Evolutionary conservation across 2,888 invertebrate species (phyloP).

Genomic region (Torymus tubicola): DNA sequence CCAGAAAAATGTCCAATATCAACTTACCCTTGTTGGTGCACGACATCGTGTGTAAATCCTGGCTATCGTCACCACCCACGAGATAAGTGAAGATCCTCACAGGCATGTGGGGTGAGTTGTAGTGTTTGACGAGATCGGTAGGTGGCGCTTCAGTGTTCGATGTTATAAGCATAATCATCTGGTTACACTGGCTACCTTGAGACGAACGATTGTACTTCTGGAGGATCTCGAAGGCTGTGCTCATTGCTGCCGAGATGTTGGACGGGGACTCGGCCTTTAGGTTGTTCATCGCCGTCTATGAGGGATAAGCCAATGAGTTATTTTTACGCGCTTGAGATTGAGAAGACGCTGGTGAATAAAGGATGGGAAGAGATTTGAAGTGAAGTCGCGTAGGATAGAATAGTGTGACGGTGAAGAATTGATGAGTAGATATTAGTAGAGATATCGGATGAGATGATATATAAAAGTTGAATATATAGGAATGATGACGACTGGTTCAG

Average conservation of each 20-base stretch:
- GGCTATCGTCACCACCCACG: conserved; percentile 93
- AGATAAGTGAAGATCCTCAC: conserved; percentile 97
- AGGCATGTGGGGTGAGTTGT: conserved; percentile 96
- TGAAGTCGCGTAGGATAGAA: no score
- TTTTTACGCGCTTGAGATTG: neutral
- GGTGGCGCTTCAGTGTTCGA: conserved; percentile 90
- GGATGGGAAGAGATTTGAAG: no score
- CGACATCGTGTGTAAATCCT: conserved; percentile 95
- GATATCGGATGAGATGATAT: no score
- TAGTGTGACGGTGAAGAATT: no score
- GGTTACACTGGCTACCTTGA: conserved; percentile 95
- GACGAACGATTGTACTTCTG: conserved; percentile 91
- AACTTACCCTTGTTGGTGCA: conserved; percentile 94
- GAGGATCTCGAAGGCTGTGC: conserved; percentile 93
- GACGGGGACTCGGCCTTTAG: conserved; percentile 85
- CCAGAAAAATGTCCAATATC: conserved; percentile 55
- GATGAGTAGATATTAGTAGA: no score
- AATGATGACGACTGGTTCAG: no score
- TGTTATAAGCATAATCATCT: conserved; percentile 98
- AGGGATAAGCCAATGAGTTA: conserved; percentile 74
- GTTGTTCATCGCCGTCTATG: conserved; percentile 77
- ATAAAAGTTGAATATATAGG: no score
- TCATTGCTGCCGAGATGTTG: conserved; percentile 94
- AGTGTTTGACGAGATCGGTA: conserved; percentile 83
- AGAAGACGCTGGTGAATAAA: no score